phyloP scores from a whole-genome alignment of 2,888 invertebrate species.

The Piscicola geometra region DNA sequence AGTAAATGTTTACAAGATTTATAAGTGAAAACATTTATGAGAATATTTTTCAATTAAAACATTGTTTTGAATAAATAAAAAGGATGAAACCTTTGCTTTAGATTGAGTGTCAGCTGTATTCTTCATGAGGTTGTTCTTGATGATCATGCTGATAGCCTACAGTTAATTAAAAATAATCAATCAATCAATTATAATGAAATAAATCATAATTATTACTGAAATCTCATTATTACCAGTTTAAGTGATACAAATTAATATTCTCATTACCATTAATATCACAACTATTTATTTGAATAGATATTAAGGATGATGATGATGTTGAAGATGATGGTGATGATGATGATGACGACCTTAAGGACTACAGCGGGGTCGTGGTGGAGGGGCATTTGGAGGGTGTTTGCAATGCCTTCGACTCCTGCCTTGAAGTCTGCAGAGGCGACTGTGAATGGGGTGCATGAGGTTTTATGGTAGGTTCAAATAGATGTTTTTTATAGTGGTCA shows the following conservation, averaged over 20 bases:
- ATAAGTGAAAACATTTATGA: background rate
- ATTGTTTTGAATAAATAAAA: slow-evolving; percentile 17
- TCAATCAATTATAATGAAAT: too few relatives aligned
- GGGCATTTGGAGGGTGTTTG: slow-evolving; percentile 72
- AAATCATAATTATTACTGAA: too few relatives aligned
- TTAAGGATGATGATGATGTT: too few relatives aligned
- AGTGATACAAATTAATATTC: too few relatives aligned
- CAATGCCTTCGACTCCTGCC: slow-evolving; percentile 72
- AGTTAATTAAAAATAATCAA: too few relatives aligned
- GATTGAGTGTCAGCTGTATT: slow-evolving; percentile 58
- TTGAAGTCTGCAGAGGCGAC: slow-evolving; percentile 67
- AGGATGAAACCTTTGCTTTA: slow-evolving; percentile 40
- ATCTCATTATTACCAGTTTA: too few relatives aligned
- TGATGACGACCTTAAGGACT: slow-evolving; percentile 62
- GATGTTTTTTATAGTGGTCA: too few relatives aligned
- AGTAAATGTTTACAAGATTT: background rate
- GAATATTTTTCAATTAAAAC: slow-evolving; percentile 1
- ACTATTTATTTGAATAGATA: too few relatives aligned
- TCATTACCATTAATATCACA: too few relatives aligned
- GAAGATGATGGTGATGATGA: slow-evolving; percentile 50
- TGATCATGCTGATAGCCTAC: slow-evolving; percentile 52
- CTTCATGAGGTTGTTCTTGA: slow-evolving; percentile 56
- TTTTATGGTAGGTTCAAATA: too few relatives aligned
- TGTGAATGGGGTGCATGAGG: background rate
- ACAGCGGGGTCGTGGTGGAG: slow-evolving; percentile 75